A percentile compares a stretch with the other conserved stretches of the same genome.
Evolutionary conservation across 2,113 vertebrate genomes (phyloP).

Genomic region (Saiga tatarica): DNA sequence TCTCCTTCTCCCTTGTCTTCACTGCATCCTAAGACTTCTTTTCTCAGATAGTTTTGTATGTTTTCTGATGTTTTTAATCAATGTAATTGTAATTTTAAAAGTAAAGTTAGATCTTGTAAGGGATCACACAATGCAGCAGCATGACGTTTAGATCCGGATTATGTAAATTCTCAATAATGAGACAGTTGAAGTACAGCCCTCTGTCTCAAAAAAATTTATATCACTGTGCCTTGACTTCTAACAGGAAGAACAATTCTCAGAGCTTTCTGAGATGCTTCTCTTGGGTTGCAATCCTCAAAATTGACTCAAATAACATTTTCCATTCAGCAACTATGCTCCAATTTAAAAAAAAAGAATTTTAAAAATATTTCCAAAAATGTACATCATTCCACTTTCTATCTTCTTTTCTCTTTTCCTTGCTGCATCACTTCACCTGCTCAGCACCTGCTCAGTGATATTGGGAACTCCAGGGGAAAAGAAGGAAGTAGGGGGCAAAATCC

Average conservation of each 20-base stretch:
- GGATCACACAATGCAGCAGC: neutral
- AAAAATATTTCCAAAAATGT: neutral
- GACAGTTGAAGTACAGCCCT: neutral
- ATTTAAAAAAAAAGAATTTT: neutral
- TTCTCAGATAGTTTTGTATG: neutral
- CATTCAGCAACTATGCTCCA: neutral
- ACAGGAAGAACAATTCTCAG: neutral
- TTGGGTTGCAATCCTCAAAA: neutral
- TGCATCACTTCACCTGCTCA: neutral
- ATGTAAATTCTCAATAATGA: neutral
- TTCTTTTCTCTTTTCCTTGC: neutral
- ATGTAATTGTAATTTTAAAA: neutral
- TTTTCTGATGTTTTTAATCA: neutral
- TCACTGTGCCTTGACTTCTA: neutral
- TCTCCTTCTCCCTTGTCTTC: neutral
- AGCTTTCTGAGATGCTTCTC: neutral
- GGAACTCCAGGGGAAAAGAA: neutral
- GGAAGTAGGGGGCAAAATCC: neutral
- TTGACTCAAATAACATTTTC: neutral
- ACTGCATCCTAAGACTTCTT: neutral
- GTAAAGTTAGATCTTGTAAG: neutral
- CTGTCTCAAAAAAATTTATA: neutral
- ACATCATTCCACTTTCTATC: neutral
- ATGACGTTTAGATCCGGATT: accelerated
- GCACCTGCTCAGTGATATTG: neutral